Base-by-base conservation (phyloP, 1,140 invertebrate species). In the Drosophila rufa region DNA sequence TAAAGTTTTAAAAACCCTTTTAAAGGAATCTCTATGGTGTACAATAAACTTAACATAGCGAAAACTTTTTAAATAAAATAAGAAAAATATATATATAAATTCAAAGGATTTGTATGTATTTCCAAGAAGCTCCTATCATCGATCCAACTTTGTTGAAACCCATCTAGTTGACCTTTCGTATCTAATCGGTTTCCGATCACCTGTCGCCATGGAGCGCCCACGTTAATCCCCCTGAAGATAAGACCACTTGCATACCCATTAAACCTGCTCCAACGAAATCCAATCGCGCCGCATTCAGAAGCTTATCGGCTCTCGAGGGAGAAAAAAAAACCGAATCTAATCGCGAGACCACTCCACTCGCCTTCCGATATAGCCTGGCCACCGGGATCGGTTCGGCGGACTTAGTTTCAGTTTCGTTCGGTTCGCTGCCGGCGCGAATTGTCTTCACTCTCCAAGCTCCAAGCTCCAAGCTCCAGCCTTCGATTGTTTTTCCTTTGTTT, bases 311-410 rank as follows among this genome's bases (percentile, higher is more conserved):
- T 15, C 9, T 25, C 30, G 6, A 11, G 14, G 14, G 33, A 0
- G 9, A 12, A 53, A 27, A 15, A 36, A 38, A 57, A 79, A 55
- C 15, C 17, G n/a, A 43, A 83, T 80, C 81, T 80, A 71, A 83
- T 83, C 80, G 45, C 3, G 5, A 55, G 7, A 50, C 9, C 15
- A 61, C 80, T 79, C 47, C 56, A 68, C 2, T n/a, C 55, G 15
- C 51, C 50, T 51, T 46, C n/a, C 47, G 61, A 76, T 75, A 66
- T 11, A 45, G 48, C 42, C 19, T 25, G 42, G 22, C 55, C 38
- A 53, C 33, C 40, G 42, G 33, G 43, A 33, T 55, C 19, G 19
- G 53, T 62, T 79, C 46, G 19, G 17, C n/a, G 27, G 33, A 33
- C 22, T 30, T 47, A 19, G n/a, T 36, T 46, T 56, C 19, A 17